Base-by-base conservation (phyloP, 2,888 invertebrate species). In the Drosophila melanosoma region DNA sequence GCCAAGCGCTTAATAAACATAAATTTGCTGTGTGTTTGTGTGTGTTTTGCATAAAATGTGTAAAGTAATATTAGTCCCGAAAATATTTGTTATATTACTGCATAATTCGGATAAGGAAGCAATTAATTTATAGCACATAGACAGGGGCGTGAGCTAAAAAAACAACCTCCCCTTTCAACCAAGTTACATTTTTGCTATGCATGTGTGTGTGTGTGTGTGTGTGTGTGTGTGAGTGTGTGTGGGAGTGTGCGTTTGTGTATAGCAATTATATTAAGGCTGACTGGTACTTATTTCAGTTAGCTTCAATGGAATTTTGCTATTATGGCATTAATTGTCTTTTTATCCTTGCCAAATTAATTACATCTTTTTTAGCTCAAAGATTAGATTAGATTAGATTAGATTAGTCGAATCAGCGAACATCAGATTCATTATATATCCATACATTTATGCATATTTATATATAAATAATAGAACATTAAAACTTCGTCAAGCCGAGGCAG, bases 61-160 rank as follows among this genome's bases (percentile, higher is more conserved):
- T 49, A 62, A 52, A 66, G 57, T 53, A 59, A 69, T 57, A 69
- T 74, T 74, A 57, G 62, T 38, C 48, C 38, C 48, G n/a, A 69
- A 74, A 66, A 51, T 69, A 74, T 63, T 63, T 32, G 26, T n/a
- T 72, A 38, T 49, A 54, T 51, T 67, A 59, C 62, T 69, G 42
- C 60, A 36, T 61, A 59, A 70, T 71, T 75, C 61, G 65, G 62
- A 71, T 68, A 78, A 75, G 75, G 62, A 62, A 68, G 59, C 79
- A 75, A 72, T 72, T 71, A 71, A 75, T 79, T 72, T 79, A 71
- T 79, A 67, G 23, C 61, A 26, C 32, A 57, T 57, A 12, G n/a
- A n/a, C 6, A 32, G 48, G 17, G 49, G 52, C 36, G 38, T 32
- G 29, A 20, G 11, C 26, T 26, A 49, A 6, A 20, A 20, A 29